Evolutionary conservation across 2,113 vertebrate genomes (phyloP).

Genomic region (Heptranchias perlo): DNA sequence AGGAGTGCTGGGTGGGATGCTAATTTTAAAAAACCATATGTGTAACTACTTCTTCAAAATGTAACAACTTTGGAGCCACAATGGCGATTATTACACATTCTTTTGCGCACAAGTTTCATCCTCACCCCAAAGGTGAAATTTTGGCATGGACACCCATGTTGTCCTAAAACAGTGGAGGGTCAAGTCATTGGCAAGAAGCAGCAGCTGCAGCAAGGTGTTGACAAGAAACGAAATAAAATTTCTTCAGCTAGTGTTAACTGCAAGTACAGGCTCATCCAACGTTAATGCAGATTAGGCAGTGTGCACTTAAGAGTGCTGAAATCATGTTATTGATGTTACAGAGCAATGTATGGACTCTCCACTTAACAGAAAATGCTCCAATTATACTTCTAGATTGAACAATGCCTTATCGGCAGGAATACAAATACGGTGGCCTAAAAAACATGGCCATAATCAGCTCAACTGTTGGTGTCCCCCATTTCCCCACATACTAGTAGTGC

Average conservation of each 20-base stretch:
- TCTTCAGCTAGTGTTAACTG: not conserved
- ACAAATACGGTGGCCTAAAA: not conserved
- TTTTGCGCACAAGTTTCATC: not conserved
- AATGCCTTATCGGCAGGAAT: not conserved
- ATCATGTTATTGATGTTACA: not conserved
- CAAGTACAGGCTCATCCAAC: not conserved
- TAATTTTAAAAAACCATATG: not conserved
- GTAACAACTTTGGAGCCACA: not conserved
- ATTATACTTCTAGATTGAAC: too few relatives aligned
- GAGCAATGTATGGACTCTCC: not conserved
- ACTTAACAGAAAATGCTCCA: not conserved
- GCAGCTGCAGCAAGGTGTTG: not conserved
- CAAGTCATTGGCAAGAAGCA: conserved; percentile 19
- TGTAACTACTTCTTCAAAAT: not conserved
- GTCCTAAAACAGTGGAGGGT: conserved; percentile 19
- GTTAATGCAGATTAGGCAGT: not conserved
- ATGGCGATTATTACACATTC: not conserved
- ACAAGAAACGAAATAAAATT: conserved; percentile 36
- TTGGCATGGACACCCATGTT: not conserved
- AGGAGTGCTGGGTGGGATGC: not conserved
- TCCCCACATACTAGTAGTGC: not conserved
- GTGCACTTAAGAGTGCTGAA: not conserved
- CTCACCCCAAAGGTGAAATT: conserved; percentile 23
- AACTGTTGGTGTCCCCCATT: not conserved
- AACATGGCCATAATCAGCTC: not conserved